These are phyloP conservation scores for Drosophila recens DNA, from an alignment of 2,888 invertebrate species.

Conservation along the genomic window DNA sequence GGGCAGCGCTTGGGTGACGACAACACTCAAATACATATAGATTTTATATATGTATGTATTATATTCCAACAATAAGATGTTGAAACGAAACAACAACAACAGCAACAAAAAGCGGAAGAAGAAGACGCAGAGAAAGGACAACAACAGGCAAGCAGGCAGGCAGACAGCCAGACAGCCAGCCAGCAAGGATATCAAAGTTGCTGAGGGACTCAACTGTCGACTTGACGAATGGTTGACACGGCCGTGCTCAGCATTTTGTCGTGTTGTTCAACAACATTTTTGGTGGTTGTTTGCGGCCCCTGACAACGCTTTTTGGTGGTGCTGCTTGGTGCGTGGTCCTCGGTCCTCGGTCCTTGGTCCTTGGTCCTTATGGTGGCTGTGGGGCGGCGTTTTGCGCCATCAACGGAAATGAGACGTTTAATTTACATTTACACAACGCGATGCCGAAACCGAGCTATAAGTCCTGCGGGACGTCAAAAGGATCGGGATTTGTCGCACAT, in stretches of 20 bases:
- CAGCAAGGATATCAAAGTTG: conserved; percentile 47
- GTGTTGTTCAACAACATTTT: conserved; percentile 32
- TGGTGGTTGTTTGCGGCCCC: conserved; percentile 57
- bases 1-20: conserved; percentile 44
- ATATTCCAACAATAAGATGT: conserved; percentile 55
- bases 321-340: background rate
- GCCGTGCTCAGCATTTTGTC: conserved; percentile 46
- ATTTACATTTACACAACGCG: conserved; percentile 78
- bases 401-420: conserved; percentile 82
- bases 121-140: conserved; percentile 32
- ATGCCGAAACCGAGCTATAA: conserved; percentile 19
- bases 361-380: background rate
- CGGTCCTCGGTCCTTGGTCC: too few species aligned
- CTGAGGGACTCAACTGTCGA: conserved; percentile 49
- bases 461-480: conserved; percentile 50
- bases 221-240: conserved; percentile 80
- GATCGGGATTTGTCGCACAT: conserved; percentile 25
- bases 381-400: conserved; percentile 52
- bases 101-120: background rate
- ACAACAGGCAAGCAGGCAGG: conserved; percentile 18
- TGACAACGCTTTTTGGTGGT: conserved; percentile 42
- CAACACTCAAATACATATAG: conserved; percentile 6
- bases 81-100: conserved; percentile 2
- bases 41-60: conserved; percentile 1
- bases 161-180: conserved; percentile 11